phyloP scores from a whole-genome alignment of 2,113 vertebrate genomes.

The Phalacrocorax aristotelis region DNA sequence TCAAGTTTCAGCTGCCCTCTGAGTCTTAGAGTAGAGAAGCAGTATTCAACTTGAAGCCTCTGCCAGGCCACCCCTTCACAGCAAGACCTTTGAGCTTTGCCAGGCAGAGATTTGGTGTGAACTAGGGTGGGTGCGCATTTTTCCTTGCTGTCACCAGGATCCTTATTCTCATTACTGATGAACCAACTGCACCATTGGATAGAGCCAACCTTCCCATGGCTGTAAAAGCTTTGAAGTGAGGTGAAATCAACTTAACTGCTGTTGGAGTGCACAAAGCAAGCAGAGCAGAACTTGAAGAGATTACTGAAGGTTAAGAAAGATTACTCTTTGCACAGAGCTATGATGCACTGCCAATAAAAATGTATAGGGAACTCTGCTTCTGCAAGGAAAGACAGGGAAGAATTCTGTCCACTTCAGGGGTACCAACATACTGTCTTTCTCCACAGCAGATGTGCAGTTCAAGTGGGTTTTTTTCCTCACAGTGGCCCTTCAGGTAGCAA shows the following conservation, averaged over 20 bases:
- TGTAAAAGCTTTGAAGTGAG: constrained; percentile 34
- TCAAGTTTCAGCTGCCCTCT: constrained; percentile 52
- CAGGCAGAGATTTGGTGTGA: constrained; percentile 53
- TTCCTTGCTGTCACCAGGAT: constrained; percentile 64
- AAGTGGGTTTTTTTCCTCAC: not conserved
- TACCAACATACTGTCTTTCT: not conserved
- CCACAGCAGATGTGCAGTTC: not conserved
- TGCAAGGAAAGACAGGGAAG: not conserved
- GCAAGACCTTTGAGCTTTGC: constrained; percentile 71
- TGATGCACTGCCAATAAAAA: not conserved
- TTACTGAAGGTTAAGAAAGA: constrained; percentile 49
- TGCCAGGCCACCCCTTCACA: constrained; percentile 64
- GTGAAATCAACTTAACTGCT: constrained; percentile 68
- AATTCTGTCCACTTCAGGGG: not conserved
- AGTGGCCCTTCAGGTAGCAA: not conserved
- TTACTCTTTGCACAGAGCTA: constrained; percentile 75
- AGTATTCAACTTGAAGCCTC: constrained; percentile 31
- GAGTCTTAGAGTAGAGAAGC: constrained; percentile 63
- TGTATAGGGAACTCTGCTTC: not conserved
- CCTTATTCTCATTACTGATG: constrained; percentile 77
- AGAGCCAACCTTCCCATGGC: not conserved
- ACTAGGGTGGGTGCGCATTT: constrained; percentile 62
- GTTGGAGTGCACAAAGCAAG: constrained; percentile 72
- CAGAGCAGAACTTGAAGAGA: constrained; percentile 67
- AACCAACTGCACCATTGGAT: constrained; percentile 61